Base-by-base conservation (phyloP, 1,140 invertebrate genomes). In the Drosophila arizonae region DNA sequence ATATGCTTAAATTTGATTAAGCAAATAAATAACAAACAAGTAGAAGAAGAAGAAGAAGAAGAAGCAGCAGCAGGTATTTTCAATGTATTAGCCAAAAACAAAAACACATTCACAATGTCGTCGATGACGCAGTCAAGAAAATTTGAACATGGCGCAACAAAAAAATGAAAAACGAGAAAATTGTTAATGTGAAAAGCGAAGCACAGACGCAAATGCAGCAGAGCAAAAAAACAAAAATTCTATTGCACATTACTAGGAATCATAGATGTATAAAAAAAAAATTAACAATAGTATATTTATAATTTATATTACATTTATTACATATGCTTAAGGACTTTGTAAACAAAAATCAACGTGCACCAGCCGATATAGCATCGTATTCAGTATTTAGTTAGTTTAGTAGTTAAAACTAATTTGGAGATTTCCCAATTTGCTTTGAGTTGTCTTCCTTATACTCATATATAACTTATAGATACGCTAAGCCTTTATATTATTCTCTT, bases 1-100 rank as follows among this genome's bases (percentile, higher is more conserved):
- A 81, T 80, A 81, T 86, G 76, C 76, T 79, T 87, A 81, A 87
- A 46, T 82, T 88, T 86, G 86, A 86, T 86, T 87, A 86, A 72
- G 76, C 67, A 87, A 86, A 78, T 87, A 76, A 87, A 86, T 61
- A 75, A 36, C 36, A 70, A 60, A 55, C 51, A 45, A 45, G 41
- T 9, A 41, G 39, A 41, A 41, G 10, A 41, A 41, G 39, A 41
- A 67, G 13, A 57, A 61, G 15, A 13, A 43, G 43, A 41, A 69
- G 15, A 17, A 54, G 36, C 13, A 43, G 46, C 52, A 43, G 46
- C 52, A 72, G 62, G 57, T 51, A 63, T 63, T 58, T 52, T 63
- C 58, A 26, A 45, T 67, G 60, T 50, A 66, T 79, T 70, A 65
- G 65, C 57, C 74, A 76, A 63, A 76, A 30, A 41, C 5, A 30